A percentile compares a stretch with the other conserved stretches of the same genome.
These are phyloP conservation scores for Dynastes hyllus DNA, from an alignment of 2,888 invertebrate species.

Conservation along the genomic window DNA sequence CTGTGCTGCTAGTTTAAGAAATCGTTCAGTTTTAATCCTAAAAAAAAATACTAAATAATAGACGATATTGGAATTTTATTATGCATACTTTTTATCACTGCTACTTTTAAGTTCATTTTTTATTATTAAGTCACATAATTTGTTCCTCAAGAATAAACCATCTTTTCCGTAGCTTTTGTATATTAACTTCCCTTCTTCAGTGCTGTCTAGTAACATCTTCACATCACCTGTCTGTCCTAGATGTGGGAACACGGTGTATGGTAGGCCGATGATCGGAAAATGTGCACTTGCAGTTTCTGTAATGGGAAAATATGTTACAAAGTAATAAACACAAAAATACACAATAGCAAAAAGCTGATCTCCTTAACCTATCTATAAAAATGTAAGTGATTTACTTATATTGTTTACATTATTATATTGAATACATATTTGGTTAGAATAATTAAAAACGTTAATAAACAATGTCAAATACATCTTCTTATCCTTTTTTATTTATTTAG, in stretches of 20 bases:
- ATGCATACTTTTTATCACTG: background rate
- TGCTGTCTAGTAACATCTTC: slow-evolving; percentile 2
- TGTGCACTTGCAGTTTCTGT: background rate
- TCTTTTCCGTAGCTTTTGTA: slow-evolving; percentile 6
- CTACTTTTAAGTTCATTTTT: slow-evolving; percentile 18
- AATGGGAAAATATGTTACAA: no score
- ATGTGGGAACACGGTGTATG: background rate
- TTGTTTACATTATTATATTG: no score
- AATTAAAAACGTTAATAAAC: no score
- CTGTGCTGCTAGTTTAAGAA: background rate
- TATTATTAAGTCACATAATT: slow-evolving; percentile 29
- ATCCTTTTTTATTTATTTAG: no score
- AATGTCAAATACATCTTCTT: no score
- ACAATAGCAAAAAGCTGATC: no score
- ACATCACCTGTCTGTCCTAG: background rate
- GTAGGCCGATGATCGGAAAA: background rate
- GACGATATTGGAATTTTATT: background rate
- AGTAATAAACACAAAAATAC: no score
- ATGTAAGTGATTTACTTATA: no score
- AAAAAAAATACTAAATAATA: slow-evolving; percentile 7
- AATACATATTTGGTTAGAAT: no score
- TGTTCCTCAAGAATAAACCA: slow-evolving; percentile 10
- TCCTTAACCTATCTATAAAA: no score
- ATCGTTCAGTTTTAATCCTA: background rate
- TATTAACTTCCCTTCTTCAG: slow-evolving; percentile 23